Percentiles rank a stretch among this genome's conserved stretches.
Evolutionary conservation across 2,113 vertebrate genomes (phyloP).

Genomic region (Cyphomyrus discorhynchus): DNA sequence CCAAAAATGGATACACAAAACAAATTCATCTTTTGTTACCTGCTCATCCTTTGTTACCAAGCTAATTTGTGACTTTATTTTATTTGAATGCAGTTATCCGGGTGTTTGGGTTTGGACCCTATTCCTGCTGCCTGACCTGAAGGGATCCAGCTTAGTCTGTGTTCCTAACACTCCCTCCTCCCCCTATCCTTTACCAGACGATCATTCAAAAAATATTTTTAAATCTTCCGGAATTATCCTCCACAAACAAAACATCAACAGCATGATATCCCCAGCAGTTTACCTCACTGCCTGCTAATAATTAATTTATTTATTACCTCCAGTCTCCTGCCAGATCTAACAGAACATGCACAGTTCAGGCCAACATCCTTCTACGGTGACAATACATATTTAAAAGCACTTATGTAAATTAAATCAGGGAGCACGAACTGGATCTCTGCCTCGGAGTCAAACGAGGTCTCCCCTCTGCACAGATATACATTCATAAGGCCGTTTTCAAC

Average conservation of each 20-base stretch:
- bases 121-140: background rate
- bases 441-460: background rate
- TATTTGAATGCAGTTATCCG: background rate
- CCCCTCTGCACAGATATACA: background rate
- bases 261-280: background rate
- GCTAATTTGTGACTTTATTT: background rate
- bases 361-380: background rate
- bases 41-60: background rate
- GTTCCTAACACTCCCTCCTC: background rate
- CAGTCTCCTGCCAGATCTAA: background rate
- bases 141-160: background rate
- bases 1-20: background rate
- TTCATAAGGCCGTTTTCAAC: background rate
- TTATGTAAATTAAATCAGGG: background rate
- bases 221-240: background rate
- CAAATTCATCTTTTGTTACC: background rate
- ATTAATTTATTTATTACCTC: background rate
- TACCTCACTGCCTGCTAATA: background rate
- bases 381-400: slow-evolving; percentile 13
- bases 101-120: background rate
- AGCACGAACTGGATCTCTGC: background rate
- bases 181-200: background rate
- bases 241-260: background rate
- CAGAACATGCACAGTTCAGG: background rate
- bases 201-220: background rate